Percentiles rank a stretch among this genome's conserved stretches.
phyloP scores from a whole-genome alignment of 2,113 vertebrate species.

The Neofelis nebulosa region DNA sequence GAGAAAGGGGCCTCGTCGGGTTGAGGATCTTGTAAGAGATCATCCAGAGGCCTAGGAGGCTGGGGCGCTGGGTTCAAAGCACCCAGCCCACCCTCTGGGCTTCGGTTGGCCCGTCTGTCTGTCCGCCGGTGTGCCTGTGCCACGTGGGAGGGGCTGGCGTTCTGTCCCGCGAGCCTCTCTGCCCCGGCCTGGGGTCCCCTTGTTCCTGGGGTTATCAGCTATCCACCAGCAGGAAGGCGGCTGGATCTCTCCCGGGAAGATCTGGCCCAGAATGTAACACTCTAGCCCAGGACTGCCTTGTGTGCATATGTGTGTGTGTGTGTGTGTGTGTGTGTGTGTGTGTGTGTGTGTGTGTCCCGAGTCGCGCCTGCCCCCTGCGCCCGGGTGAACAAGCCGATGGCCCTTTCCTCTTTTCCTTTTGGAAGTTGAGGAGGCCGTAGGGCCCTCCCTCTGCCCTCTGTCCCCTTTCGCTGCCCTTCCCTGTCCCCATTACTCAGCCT shows the following conservation, averaged over 20 bases:
- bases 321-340: too few relatives aligned
- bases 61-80: background rate
- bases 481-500: background rate
- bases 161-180: fast-evolving
- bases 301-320: too few relatives aligned
- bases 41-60: background rate
- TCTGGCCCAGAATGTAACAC: fast-evolving
- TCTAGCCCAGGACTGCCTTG: fast-evolving
- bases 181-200: background rate
- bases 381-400: background rate
- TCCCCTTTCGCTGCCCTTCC: background rate
- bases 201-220: too few relatives aligned
- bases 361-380: fast-evolving
- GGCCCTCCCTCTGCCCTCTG: background rate
- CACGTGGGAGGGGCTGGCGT: fast-evolving
- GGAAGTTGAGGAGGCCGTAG: background rate
- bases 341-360: background rate
- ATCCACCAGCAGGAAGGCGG: background rate
- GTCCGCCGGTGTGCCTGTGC: background rate
- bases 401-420: constrained; percentile 70
- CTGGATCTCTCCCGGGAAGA: too few relatives aligned
- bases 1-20: background rate
- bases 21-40: too few relatives aligned
- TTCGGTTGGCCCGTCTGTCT: background rate
- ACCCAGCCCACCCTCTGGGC: background rate